phyloP scores from a whole-genome alignment of 2,113 vertebrate genomes.

The Ceuthmochares aereus region DNA sequence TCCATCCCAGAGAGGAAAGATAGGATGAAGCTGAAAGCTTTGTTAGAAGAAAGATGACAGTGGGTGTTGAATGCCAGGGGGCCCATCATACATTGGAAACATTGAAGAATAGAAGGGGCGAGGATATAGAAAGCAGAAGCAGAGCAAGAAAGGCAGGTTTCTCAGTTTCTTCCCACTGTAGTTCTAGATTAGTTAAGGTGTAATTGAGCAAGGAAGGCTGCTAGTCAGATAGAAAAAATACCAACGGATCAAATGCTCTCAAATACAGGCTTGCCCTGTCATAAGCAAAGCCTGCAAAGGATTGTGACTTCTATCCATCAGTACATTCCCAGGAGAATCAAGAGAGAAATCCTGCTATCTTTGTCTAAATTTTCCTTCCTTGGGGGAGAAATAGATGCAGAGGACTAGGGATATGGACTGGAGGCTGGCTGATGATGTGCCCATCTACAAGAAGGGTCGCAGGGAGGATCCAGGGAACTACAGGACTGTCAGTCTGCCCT shows the following conservation, averaged over 20 bases:
- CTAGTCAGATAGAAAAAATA: neutral
- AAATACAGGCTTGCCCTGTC: neutral
- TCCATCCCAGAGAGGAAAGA: neutral
- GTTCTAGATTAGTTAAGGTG: neutral
- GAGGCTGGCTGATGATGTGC: too few relatives aligned
- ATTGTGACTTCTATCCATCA: neutral
- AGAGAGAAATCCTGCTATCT: neutral
- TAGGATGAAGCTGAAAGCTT: neutral
- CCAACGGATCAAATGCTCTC: neutral
- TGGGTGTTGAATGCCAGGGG: neutral
- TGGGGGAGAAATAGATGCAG: neutral
- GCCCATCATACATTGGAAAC: neutral
- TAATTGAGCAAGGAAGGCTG: neutral
- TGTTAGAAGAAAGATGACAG: neutral
- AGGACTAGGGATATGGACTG: neutral
- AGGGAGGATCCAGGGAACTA: too few relatives aligned
- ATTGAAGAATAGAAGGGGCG: neutral
- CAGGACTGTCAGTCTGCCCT: too few relatives aligned
- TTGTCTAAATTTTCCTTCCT: neutral
- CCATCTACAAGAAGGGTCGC: too few relatives aligned
- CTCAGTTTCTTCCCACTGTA: neutral
- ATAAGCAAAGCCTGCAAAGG: neutral
- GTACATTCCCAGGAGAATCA: neutral
- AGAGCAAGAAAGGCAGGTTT: neutral
- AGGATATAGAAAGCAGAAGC: neutral